phyloP scores from a whole-genome alignment of 2,113 vertebrate species.

The Megaleporinus macrocephalus region DNA sequence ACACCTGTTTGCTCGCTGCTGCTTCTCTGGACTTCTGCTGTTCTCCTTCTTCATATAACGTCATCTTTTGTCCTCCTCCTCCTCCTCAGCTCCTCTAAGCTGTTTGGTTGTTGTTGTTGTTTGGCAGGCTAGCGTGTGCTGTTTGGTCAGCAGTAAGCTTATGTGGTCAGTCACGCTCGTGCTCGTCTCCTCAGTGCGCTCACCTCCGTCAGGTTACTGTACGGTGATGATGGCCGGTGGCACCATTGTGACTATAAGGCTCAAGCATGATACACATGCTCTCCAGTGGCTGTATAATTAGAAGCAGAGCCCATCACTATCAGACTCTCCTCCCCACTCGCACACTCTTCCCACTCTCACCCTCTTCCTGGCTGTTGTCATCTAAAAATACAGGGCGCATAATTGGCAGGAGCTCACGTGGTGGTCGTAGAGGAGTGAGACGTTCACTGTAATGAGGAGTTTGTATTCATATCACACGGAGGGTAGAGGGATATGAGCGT shows the following conservation, averaged over 20 bases:
- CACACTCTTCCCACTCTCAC: background rate
- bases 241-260: constrained; percentile 4
- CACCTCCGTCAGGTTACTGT: background rate
- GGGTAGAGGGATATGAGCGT: too few relatives aligned
- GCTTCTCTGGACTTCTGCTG: background rate
- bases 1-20: background rate
- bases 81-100: background rate
- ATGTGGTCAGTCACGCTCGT: background rate
- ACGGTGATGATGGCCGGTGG: background rate
- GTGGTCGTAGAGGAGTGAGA: constrained; percentile 2
- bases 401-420: background rate
- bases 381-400: constrained; percentile 10
- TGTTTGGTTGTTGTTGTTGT: background rate
- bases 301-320: background rate
- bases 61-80: background rate
- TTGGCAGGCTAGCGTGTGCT: background rate
- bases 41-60: background rate
- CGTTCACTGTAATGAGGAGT: background rate
- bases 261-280: background rate
- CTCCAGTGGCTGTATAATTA: constrained; percentile 13
- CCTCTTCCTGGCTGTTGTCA: background rate
- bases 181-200: too few relatives aligned
- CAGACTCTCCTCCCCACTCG: background rate
- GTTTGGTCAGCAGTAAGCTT: background rate
- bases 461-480: too few relatives aligned